Evolutionary conservation across 2,888 invertebrate species (phyloP).

Genomic region (Melinopterus prodromus): DNA sequence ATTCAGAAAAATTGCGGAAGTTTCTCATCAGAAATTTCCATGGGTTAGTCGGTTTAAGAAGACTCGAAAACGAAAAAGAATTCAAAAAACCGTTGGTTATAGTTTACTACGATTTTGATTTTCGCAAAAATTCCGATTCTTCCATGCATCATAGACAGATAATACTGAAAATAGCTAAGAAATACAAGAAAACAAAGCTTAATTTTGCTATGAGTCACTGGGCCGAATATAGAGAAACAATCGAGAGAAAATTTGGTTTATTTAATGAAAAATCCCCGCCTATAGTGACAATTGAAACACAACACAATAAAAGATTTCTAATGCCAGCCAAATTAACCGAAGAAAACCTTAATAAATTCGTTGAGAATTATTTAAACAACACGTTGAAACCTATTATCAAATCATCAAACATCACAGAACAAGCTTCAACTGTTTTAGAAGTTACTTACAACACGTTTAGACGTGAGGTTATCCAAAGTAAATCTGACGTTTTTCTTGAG

Average conservation of each 20-base stretch:
- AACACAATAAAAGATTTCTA: slow-evolving; percentile 25
- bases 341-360: slow-evolving; percentile 18
- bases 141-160: slow-evolving; percentile 8
- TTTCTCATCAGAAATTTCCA: slow-evolving; percentile 28
- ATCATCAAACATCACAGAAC: slow-evolving; percentile 17
- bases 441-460: slow-evolving; percentile 5
- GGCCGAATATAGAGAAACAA: neutral
- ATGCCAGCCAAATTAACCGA: slow-evolving; percentile 11
- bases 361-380: slow-evolving; percentile 14
- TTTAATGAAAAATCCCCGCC: neutral
- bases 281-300: neutral
- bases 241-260: neutral
- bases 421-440: slow-evolving; percentile 18
- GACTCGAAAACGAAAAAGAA: slow-evolving; percentile 25
- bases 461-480: neutral
- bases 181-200: slow-evolving; percentile 8
- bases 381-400: slow-evolving; percentile 10
- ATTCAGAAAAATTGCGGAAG: slow-evolving; percentile 20
- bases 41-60: slow-evolving; percentile 27
- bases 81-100: slow-evolving; percentile 19
- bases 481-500: slow-evolving; percentile 17
- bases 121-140: neutral
- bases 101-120: slow-evolving; percentile 27
- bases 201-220: slow-evolving; percentile 28
- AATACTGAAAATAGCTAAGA: slow-evolving; percentile 12